Base-by-base conservation (phyloP, 2,113 vertebrate genomes). In the Lasiurus borealis region DNA sequence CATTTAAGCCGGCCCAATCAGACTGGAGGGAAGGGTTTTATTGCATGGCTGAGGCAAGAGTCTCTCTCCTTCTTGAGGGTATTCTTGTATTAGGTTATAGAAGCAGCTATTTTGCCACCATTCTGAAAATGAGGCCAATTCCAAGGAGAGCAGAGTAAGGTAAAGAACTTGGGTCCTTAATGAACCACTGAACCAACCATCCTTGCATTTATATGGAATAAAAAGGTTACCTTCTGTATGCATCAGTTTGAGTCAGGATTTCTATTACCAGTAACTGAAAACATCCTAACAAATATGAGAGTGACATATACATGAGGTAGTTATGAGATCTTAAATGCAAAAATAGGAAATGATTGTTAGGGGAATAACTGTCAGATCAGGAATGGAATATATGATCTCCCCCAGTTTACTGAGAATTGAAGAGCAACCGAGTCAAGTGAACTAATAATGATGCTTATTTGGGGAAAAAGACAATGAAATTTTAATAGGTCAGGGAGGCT, bases 101-200 rank as follows among this genome's bases (percentile, higher is more conserved):
- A 3, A 59, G 81, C 21, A 68, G 59, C 29, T 80, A 36, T 66
- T 29, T 36, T 50, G 25, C 25, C 31, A 76, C 52, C 52, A 59
- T 52, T 71, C 34, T 84, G 68, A 95, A 71, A 92, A 88, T 21
- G 71, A 69, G 84, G 27, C 34, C 81, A 84, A 77, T 25, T 48
- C 62, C 36, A 83, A 91, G 73, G n/a, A 78, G 0, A 91, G 88
- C 36, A 94, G 50, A 57, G 62, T 21, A 62, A 57, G 23, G 27
- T 29, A 16, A 72, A 77, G 46, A 81, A 19, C 15, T 29, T 77
- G 40, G 27, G 40, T 84, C 91, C 44, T 78, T 21, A 85, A n/a
- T 59, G 71, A 85, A 78, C 46, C 12, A 27, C n/a, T 31, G 52
- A 57, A 9, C n/a, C 82, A 94, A 36, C 52, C 59, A 85, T 16